phyloP scores from a whole-genome alignment of 2,113 vertebrate genomes.

The Strix aluco region DNA sequence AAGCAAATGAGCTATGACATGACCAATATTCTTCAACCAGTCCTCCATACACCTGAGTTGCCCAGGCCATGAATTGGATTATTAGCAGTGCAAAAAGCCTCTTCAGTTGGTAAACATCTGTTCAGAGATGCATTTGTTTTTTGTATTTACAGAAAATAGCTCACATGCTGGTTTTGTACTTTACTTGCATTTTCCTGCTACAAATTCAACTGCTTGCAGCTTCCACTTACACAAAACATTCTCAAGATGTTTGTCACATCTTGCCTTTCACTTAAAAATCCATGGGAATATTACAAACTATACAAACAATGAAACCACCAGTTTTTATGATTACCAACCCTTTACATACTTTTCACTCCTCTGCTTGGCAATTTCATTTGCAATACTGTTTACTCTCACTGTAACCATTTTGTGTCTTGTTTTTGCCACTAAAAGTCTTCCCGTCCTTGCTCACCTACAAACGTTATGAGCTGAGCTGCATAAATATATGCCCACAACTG shows the following conservation, averaged over 20 bases:
- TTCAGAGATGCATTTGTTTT: not conserved
- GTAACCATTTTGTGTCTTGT: not conserved
- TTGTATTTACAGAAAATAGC: not conserved
- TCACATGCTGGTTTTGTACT: not conserved
- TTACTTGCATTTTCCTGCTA: not conserved
- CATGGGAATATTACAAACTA: not conserved
- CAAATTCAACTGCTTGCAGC: not conserved
- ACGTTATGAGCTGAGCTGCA: not conserved
- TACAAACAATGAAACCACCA: not conserved
- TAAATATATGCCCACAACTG: not conserved
- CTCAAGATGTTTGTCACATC: constrained; percentile 34
- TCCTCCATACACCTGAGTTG: not conserved
- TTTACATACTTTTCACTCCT: not conserved
- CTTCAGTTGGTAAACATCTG: not conserved
- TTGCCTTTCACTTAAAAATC: constrained; percentile 43
- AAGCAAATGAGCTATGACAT: not conserved
- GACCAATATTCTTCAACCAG: not conserved
- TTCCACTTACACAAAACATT: constrained; percentile 4
- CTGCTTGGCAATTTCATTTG: not conserved
- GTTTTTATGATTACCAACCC: not conserved
- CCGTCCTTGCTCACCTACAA: not conserved
- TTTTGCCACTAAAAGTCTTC: not conserved
- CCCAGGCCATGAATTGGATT: not conserved
- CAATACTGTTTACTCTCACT: not conserved
- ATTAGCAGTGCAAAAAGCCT: not conserved